phyloP scores from a whole-genome alignment of 2,113 vertebrate genomes.

The Dasyprocta punctata region DNA sequence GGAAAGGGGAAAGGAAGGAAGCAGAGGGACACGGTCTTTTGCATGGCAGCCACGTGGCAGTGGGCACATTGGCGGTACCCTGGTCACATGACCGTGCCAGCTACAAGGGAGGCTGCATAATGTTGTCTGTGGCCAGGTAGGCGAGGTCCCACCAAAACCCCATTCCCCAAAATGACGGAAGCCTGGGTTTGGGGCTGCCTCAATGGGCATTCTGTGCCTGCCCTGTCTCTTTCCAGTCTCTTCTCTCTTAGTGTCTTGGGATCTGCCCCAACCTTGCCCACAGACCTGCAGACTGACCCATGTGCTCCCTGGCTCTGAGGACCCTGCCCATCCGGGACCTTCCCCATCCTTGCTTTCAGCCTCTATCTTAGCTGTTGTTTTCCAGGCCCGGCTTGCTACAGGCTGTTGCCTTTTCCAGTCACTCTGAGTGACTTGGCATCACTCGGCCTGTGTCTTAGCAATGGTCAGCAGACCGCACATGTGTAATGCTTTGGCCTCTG shows the following conservation, averaged over 20 bases:
- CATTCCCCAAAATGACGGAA: rapidly evolving
- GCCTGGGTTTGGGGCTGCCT: background rate
- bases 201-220: background rate
- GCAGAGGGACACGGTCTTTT: background rate
- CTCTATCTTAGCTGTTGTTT: background rate
- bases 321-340: background rate
- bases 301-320: too few species aligned
- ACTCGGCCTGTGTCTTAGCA: background rate
- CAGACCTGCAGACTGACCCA: too few species aligned
- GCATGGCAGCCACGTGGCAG: background rate
- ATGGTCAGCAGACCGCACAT: rapidly evolving
- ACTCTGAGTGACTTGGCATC: too few species aligned
- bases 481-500: background rate
- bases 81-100: background rate
- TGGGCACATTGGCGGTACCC: too few species aligned
- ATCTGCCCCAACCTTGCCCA: background rate
- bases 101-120: background rate
- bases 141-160: background rate
- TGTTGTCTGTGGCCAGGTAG: background rate
- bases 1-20: background rate
- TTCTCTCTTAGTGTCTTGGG: background rate
- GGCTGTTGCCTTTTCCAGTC: background rate
- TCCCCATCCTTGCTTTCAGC: background rate
- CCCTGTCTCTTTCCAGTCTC: background rate
- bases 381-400: background rate